Evolutionary conservation across 2,888 invertebrate genomes (phyloP).

Genomic region (Trisateles emortualis): DNA sequence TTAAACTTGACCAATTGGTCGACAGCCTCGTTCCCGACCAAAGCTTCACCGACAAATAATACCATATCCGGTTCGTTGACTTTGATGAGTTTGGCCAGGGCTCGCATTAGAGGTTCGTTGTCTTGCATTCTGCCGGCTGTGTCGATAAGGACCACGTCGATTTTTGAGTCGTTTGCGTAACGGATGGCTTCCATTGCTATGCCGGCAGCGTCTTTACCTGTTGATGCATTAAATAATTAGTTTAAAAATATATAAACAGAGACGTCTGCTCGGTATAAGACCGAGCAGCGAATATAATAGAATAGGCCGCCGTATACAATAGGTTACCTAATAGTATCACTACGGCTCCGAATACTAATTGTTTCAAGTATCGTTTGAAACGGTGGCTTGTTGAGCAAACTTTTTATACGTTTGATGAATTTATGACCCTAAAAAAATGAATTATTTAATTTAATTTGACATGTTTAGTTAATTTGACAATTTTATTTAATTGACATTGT

Average conservation of each 20-base stretch:
- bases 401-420: too few species aligned
- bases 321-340: too few species aligned
- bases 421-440: too few species aligned
- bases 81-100: slow-evolving; percentile 97
- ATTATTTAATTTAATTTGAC: too few species aligned
- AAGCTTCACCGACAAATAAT: slow-evolving; percentile 99
- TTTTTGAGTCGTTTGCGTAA: slow-evolving; percentile 92
- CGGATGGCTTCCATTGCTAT: slow-evolving; percentile 99
- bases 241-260: background rate
- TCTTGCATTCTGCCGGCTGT: slow-evolving; percentile 99
- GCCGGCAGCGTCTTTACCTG: slow-evolving; percentile 98
- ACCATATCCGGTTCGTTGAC: slow-evolving; percentile 99
- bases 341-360: too few species aligned
- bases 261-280: too few species aligned
- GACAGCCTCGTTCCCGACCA: slow-evolving; percentile 99
- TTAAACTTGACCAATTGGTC: slow-evolving; percentile 99
- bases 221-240: background rate
- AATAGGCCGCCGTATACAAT: too few species aligned
- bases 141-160: slow-evolving; percentile 98
- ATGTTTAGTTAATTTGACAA: too few species aligned
- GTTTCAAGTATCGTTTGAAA: too few species aligned
- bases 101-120: slow-evolving; percentile 99
- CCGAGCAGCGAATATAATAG: too few species aligned
- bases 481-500: too few species aligned
- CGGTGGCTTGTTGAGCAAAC: too few species aligned